Evolutionary conservation across 2,888 invertebrate species (phyloP).

Genomic region (Sesia apiformis): DNA sequence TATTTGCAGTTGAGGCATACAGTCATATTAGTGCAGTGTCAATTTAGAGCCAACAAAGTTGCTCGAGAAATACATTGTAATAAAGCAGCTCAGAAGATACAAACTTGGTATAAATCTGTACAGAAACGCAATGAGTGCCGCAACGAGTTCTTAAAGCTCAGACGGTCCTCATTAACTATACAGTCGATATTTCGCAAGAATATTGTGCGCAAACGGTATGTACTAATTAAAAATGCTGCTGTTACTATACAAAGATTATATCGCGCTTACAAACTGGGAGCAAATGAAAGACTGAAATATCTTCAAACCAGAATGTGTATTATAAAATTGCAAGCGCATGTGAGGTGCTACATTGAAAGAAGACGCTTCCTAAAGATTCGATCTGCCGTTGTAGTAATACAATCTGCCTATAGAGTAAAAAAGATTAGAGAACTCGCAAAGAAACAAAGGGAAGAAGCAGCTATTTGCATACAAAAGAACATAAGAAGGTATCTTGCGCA

Average conservation of each 20-base stretch:
- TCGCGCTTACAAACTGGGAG: slow-evolving; percentile 36
- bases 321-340: slow-evolving; percentile 30
- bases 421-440: slow-evolving; percentile 21
- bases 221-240: slow-evolving; percentile 24
- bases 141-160: slow-evolving; percentile 28
- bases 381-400: slow-evolving; percentile 36
- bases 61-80: slow-evolving; percentile 19
- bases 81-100: slow-evolving; percentile 42
- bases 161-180: slow-evolving; percentile 28
- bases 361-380: slow-evolving; percentile 32
- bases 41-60: slow-evolving; percentile 33
- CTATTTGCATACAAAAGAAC: slow-evolving; percentile 47
- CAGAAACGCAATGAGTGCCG: slow-evolving; percentile 32
- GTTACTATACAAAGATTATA: slow-evolving; percentile 48
- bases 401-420: slow-evolving; percentile 48
- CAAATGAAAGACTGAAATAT: slow-evolving; percentile 13
- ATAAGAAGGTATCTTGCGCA: slow-evolving; percentile 36
- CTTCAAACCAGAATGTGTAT: slow-evolving; percentile 14
- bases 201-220: slow-evolving; percentile 27
- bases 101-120: slow-evolving; percentile 43
- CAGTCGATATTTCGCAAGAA: slow-evolving; percentile 52
- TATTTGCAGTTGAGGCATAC: slow-evolving; percentile 31
- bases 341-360: slow-evolving; percentile 34
- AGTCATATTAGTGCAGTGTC: slow-evolving; percentile 42
- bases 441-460: slow-evolving; percentile 29